phyloP scores from a whole-genome alignment of 2,113 vertebrate genomes.

The Sinocyclocheilus grahami region DNA sequence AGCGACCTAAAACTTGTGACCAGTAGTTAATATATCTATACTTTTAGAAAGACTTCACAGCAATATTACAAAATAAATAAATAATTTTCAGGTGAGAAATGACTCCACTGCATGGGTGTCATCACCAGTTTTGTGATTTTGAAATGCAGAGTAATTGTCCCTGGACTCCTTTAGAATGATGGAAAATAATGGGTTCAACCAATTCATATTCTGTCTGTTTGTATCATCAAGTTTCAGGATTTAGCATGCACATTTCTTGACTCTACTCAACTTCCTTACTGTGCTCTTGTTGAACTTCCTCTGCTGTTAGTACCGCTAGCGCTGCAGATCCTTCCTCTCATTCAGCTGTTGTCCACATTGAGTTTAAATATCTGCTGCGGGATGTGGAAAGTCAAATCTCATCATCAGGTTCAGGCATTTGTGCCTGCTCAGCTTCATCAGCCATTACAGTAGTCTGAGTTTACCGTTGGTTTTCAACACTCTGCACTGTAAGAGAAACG shows the following conservation, averaged over 20 bases:
- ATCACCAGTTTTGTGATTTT: background rate
- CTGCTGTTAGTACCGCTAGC: background rate
- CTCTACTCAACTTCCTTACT: background rate
- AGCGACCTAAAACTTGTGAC: too few relatives aligned
- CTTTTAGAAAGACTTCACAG: too few relatives aligned
- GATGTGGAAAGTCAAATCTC: slow-evolving; percentile 8
- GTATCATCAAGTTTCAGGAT: background rate
- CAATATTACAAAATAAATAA: too few relatives aligned
- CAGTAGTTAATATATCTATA: too few relatives aligned
- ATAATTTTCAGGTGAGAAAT: background rate
- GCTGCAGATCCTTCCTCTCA: background rate
- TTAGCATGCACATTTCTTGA: slow-evolving; percentile 8
- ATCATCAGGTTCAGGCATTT: background rate
- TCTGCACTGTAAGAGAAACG: background rate
- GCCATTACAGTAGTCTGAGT: background rate
- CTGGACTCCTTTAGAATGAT: background rate
- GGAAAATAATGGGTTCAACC: background rate
- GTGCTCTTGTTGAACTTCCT: slow-evolving; percentile 2
- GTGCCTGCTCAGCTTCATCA: slow-evolving; percentile 5
- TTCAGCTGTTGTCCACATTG: background rate
- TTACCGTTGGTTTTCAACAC: background rate
- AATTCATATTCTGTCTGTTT: background rate
- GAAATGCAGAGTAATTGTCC: background rate
- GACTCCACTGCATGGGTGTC: background rate
- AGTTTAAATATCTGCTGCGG: background rate